Percentiles rank a stretch among this genome's conserved stretches.
Conservation (phyloP, 1,140 invertebrate species). For the Plodia interpunctella region DNA sequence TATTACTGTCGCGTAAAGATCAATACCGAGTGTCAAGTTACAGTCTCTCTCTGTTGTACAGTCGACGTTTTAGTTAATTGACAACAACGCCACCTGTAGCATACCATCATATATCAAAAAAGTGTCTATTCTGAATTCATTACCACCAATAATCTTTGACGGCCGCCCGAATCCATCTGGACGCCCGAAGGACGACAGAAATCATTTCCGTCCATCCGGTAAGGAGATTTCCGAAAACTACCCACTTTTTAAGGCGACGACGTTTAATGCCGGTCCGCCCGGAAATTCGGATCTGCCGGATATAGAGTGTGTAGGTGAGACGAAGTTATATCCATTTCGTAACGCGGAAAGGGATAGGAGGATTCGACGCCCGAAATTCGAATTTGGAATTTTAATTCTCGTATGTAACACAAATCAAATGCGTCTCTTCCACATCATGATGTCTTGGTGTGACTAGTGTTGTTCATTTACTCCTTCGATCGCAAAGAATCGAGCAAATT, state of each 20-base stretch:
- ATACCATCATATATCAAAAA: background rate
- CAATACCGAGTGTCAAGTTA: no score
- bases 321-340: slow-evolving; percentile 11
- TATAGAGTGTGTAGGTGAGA: slow-evolving; percentile 63
- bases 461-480: no score
- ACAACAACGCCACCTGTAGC: background rate
- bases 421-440: background rate
- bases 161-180: slow-evolving; percentile 11
- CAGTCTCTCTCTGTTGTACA: no score
- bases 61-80: no score
- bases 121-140: slow-evolving; percentile 9
- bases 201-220: slow-evolving; percentile 59
- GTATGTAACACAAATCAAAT: background rate
- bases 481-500: no score
- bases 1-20: no score
- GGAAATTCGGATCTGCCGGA: slow-evolving; percentile 60
- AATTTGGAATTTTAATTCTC: slow-evolving; percentile 15
- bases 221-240: slow-evolving; percentile 44
- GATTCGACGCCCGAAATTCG: slow-evolving; percentile 13
- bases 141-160: slow-evolving; percentile 22
- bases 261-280: slow-evolving; percentile 55
- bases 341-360: slow-evolving; percentile 12
- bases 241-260: slow-evolving; percentile 64
- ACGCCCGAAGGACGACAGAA: slow-evolving; percentile 39
- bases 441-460: background rate